phyloP scores from a whole-genome alignment of 2,888 invertebrate genomes.

The Caenorhabditis japonica region DNA sequence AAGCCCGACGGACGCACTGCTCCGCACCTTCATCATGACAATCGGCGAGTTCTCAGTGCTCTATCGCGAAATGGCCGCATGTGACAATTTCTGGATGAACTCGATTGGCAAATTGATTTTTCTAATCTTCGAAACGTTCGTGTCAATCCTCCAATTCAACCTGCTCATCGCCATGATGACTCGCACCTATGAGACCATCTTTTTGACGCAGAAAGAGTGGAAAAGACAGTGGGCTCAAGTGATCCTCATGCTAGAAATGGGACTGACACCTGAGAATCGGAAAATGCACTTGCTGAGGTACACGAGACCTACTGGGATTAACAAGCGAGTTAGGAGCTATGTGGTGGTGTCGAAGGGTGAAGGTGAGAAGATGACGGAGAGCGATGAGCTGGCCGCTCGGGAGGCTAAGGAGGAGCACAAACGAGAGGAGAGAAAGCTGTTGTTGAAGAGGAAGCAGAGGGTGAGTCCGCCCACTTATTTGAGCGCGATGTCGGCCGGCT shows the following conservation, averaged over 20 bases:
- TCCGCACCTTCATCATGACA: constrained; percentile 99
- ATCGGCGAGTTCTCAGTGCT: constrained; percentile 81
- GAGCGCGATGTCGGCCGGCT: too few species aligned
- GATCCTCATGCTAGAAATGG: constrained; percentile 94
- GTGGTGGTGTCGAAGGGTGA: constrained; percentile 68
- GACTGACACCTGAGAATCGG: constrained; percentile 91
- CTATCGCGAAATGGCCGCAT: constrained; percentile 65
- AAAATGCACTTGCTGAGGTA: constrained; percentile 89
- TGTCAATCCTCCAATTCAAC: constrained; percentile 93
- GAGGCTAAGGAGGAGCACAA: constrained; percentile 48
- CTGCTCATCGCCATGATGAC: constrained; percentile 99
- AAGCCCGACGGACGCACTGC: constrained; percentile 60
- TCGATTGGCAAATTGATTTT: constrained; percentile 80
- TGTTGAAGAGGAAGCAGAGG: constrained; percentile 52
- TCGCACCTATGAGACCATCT: constrained; percentile 96
- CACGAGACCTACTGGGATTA: constrained; percentile 85
- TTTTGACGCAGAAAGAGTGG: constrained; percentile 97
- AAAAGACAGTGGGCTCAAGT: constrained; percentile 93
- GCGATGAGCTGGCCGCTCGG: constrained; percentile 43
- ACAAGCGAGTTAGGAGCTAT: constrained; percentile 74
- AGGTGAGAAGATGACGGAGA: constrained; percentile 41
- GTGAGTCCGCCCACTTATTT: too few species aligned
- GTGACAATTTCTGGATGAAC: constrained; percentile 58
- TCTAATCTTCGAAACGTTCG: constrained; percentile 95
- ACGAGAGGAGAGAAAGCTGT: constrained; percentile 41